Conservation (phyloP, 2,888 invertebrate species). For the Vanessa cardui region DNA sequence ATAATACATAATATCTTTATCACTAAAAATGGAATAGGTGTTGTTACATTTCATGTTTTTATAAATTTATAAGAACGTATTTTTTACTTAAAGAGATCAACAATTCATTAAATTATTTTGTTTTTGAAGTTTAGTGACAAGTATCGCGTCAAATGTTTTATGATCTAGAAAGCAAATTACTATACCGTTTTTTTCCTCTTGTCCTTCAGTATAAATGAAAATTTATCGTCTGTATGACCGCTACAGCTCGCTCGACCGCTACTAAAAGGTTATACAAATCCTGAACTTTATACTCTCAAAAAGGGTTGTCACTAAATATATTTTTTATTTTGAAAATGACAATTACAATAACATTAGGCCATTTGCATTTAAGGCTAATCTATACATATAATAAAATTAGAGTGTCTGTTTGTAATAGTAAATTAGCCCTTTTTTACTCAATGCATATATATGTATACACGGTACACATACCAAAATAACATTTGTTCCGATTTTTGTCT, state of each 20-base stretch:
- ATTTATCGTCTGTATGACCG: conserved; percentile 72
- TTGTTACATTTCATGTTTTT: background rate
- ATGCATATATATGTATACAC: too few species aligned
- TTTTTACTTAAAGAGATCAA: background rate
- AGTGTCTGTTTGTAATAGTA: too few species aligned
- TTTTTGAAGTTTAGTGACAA: conserved; percentile 36
- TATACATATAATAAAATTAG: too few species aligned
- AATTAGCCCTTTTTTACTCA: too few species aligned
- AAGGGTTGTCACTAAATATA: too few species aligned
- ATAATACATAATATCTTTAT: background rate
- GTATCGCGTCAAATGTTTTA: conserved; percentile 19
- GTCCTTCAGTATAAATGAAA: conserved; percentile 75
- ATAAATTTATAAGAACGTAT: conserved; percentile 3
- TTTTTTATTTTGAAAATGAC: too few species aligned
- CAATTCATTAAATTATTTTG: conserved; percentile 55
- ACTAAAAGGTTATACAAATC: conserved; percentile 72
- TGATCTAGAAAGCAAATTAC: conserved; percentile 54
- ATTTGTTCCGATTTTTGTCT: too few species aligned
- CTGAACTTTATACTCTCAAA: background rate
- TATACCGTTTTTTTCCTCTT: conserved; percentile 77
- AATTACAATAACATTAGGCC: too few species aligned
- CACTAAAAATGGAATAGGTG: background rate
- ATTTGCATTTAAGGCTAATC: too few species aligned
- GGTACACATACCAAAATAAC: too few species aligned
- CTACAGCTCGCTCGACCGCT: conserved; percentile 66